A percentile compares a stretch with the other conserved stretches of the same genome.
Evolutionary conservation across 2,113 vertebrate genomes (phyloP).

Genomic region (Australoheros scitulus): DNA sequence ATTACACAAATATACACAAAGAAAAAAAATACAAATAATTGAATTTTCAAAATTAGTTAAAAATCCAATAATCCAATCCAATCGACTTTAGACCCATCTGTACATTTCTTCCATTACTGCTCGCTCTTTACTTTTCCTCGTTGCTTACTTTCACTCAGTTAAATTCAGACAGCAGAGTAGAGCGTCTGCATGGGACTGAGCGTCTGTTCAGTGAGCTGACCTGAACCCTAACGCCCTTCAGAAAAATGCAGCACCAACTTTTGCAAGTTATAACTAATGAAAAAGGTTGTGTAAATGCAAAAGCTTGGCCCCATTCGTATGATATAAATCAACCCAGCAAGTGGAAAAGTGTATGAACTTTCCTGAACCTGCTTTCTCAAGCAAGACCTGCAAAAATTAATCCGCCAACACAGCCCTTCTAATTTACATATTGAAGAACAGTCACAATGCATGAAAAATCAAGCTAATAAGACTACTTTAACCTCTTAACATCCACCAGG

Average conservation of each 20-base stretch:
- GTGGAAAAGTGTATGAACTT: constrained; percentile 13
- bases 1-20: too few relatives aligned
- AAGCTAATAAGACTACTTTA: neutral
- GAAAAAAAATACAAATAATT: too few relatives aligned
- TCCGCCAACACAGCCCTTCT: neutral
- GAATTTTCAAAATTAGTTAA: too few relatives aligned
- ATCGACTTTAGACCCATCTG: neutral
- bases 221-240: neutral
- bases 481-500: neutral
- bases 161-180: neutral
- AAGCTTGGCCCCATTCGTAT: neutral
- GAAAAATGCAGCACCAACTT: neutral
- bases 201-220: neutral
- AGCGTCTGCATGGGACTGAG: neutral
- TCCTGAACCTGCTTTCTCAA: constrained; percentile 9
- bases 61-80: too few relatives aligned
- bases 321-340: neutral
- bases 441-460: constrained; percentile 3
- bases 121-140: neutral
- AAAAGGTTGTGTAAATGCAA: neutral
- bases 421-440: constrained; percentile 5
- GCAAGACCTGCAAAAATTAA: neutral
- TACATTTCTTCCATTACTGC: neutral
- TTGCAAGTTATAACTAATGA: neutral
- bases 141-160: neutral